phyloP scores from a whole-genome alignment of 2,113 vertebrate genomes.

The Mastomys natalensis region DNA sequence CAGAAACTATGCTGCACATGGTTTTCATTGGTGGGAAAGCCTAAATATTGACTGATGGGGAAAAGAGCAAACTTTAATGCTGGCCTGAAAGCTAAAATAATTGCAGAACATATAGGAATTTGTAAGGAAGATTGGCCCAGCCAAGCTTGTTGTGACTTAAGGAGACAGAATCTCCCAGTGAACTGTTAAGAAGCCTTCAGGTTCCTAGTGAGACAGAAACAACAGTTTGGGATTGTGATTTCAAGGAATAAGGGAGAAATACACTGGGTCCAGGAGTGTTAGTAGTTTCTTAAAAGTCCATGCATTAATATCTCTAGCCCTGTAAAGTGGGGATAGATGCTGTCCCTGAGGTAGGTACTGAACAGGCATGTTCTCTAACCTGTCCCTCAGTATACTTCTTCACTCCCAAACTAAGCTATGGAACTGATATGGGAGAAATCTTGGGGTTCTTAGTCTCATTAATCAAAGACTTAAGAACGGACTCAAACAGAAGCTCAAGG shows the following conservation, averaged over 20 bases:
- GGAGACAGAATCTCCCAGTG: not conserved
- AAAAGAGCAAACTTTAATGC: not conserved
- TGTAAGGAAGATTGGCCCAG: not conserved
- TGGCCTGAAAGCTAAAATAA: not conserved
- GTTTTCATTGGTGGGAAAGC: conserved; percentile 2
- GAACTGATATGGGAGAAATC: not conserved
- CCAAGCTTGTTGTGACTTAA: not conserved
- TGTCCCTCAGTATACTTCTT: not conserved
- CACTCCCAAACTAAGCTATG: not conserved
- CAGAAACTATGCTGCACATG: not conserved
- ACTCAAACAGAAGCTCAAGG: not conserved
- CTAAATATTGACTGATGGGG: not conserved
- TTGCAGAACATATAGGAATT: conserved; percentile 14
- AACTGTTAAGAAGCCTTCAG: conserved; percentile 17
- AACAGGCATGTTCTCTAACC: not conserved
- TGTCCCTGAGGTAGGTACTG: not conserved
- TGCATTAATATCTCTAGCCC: not conserved
- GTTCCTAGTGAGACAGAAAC: not conserved
- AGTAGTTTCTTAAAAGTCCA: conserved; percentile 43
- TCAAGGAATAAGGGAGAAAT: not conserved
- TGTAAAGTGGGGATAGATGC: not conserved
- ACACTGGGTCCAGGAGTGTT: conserved; percentile 58
- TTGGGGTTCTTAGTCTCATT: not conserved
- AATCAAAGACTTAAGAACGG: not conserved
- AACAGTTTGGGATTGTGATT: not conserved